These are phyloP conservation scores for Heterotilapia buettikoferi DNA, from an alignment of 2,113 vertebrate genomes.

Conservation along the genomic window DNA sequence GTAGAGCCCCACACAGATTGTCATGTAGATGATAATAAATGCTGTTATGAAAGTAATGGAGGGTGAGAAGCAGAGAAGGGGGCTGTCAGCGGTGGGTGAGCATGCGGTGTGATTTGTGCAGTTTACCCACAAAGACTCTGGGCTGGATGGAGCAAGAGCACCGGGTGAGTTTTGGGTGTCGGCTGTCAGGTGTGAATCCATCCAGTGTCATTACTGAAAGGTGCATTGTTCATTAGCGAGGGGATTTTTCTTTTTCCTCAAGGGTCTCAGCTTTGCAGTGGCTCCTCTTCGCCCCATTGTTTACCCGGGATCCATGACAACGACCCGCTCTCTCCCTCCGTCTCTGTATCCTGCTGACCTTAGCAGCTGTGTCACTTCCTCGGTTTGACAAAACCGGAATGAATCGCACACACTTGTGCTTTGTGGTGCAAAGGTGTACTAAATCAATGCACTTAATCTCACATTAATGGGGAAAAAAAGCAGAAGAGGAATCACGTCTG, in stretches of 20 bases:
- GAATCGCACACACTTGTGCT: constrained; percentile 25
- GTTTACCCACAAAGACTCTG: constrained; percentile 32
- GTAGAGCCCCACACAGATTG: constrained; percentile 62
- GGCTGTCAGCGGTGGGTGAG: constrained; percentile 10
- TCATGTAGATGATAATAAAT: constrained; percentile 73
- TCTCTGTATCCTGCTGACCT: constrained; percentile 66
- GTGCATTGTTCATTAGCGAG: constrained; percentile 16
- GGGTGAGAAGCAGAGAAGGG: constrained; percentile 19
- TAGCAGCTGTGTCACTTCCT: constrained; percentile 76
- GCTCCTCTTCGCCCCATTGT: constrained; percentile 46
- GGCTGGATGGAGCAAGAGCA: neutral
- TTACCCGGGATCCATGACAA: constrained; percentile 55
- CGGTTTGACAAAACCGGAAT: constrained; percentile 58
- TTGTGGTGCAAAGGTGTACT: neutral
- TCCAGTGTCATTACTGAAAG: neutral
- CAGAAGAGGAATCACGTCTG: neutral
- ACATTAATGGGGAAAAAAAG: neutral
- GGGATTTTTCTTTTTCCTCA: constrained; percentile 21
- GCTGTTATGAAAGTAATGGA: constrained; percentile 58
- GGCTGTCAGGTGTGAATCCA: constrained; percentile 47
- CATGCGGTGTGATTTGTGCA: constrained; percentile 51
- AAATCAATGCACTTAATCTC: neutral
- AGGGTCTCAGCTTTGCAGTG: neutral
- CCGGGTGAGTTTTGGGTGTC: constrained; percentile 4
- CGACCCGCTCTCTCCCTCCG: constrained; percentile 46